A percentile compares a stretch with the other conserved stretches of the same genome.
Evolutionary conservation across 2,888 invertebrate genomes (phyloP).

Genomic region (Chouioia cunea): DNA sequence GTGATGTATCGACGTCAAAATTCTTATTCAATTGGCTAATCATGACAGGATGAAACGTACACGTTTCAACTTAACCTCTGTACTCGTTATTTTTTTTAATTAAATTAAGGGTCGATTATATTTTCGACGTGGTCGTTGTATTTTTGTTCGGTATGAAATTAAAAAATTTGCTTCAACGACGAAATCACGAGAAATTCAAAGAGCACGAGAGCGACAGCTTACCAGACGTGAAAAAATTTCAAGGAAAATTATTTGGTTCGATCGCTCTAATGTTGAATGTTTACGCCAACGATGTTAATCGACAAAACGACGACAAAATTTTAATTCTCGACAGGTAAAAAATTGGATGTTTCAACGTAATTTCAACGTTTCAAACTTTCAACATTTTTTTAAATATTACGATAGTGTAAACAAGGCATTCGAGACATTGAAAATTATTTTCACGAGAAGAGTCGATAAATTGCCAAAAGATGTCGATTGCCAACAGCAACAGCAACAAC

Average conservation of each 20-base stretch:
- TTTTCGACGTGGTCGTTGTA: too few species aligned
- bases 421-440: background rate
- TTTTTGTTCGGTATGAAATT: constrained; percentile 7
- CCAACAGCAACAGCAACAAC: too few species aligned
- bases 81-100: background rate
- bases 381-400: too few species aligned
- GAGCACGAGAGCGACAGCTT: background rate
- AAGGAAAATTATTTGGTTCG: background rate
- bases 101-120: constrained; percentile 2
- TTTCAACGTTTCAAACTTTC: too few species aligned
- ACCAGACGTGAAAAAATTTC: background rate
- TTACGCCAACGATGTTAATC: background rate
- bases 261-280: constrained; percentile 14
- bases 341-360: too few species aligned
- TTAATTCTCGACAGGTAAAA: background rate
- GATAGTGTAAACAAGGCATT: constrained; percentile 10
- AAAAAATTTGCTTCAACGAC: background rate
- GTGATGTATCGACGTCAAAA: too few species aligned
- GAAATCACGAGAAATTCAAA: background rate
- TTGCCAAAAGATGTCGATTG: background rate
- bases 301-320: background rate
- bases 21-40: constrained; percentile 21
- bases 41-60: constrained; percentile 19
- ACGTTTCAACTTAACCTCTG: constrained; percentile 10
- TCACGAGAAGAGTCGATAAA: background rate